Percentiles rank a stretch among this genome's conserved stretches.
Evolutionary conservation across 1,140 invertebrate species (phyloP).

Genomic region (Vanessa atalanta): DNA sequence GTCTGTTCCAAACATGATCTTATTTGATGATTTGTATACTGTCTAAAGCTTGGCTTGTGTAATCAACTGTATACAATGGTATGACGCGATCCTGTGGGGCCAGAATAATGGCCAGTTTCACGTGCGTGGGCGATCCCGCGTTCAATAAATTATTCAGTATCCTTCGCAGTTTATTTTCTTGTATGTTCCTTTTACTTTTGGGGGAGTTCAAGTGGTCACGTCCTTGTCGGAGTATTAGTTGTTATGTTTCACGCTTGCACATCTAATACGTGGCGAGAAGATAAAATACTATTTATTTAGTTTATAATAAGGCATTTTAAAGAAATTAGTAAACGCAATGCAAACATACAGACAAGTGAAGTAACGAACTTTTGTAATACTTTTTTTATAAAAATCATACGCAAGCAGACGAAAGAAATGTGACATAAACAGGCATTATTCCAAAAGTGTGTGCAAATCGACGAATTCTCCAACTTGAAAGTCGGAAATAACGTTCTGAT

Average conservation of each 20-base stretch:
- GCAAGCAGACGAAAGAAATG: neutral
- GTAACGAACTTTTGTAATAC: too few relatives aligned
- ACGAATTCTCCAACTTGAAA: conserved; percentile 20
- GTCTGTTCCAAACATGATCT: conserved; percentile 42
- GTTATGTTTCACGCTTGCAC: neutral
- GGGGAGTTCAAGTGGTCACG: conserved; percentile 9
- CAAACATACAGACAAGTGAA: too few relatives aligned
- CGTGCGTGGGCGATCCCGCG: conserved; percentile 30
- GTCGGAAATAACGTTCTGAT: conserved; percentile 30
- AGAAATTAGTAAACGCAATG: too few relatives aligned
- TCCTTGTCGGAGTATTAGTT: neutral
- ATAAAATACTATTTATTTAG: too few relatives aligned
- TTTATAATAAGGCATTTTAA: too few relatives aligned
- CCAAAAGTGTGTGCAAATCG: neutral
- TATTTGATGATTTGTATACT: conserved; percentile 43
- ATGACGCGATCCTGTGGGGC: conserved; percentile 33
- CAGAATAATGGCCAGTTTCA: conserved; percentile 36
- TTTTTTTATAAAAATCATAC: too few relatives aligned
- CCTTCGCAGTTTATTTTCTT: conserved; percentile 41
- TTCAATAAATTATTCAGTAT: conserved; percentile 57
- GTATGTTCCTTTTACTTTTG: conserved; percentile 30
- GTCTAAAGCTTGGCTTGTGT: conserved; percentile 32
- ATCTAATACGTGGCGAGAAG: neutral
- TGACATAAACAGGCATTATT: neutral
- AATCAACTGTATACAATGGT: conserved; percentile 38